Conservation (phyloP, 1,140 invertebrate species). For the Lasaia peninsularis region DNA sequence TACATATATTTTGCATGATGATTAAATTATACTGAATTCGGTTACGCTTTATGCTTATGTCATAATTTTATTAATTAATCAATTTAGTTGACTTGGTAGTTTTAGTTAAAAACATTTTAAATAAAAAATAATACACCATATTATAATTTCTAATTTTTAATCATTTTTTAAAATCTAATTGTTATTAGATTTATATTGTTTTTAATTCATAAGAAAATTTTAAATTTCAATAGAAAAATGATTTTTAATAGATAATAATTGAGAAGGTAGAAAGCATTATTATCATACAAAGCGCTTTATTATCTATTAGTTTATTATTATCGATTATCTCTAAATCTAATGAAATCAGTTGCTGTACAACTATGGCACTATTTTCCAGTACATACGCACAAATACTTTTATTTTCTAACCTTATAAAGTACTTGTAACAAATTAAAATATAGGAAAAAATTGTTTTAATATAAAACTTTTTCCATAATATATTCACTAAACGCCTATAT, state of each 20-base stretch:
- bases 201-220: too few species aligned
- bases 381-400: constrained; percentile 30
- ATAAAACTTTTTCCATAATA: constrained; percentile 11
- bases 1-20: too few species aligned
- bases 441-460: constrained; percentile 15
- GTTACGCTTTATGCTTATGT: too few species aligned
- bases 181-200: too few species aligned
- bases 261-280: neutral
- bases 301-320: constrained; percentile 3
- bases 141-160: too few species aligned
- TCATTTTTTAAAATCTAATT: too few species aligned
- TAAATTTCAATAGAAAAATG: neutral
- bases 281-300: neutral
- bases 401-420: constrained; percentile 7
- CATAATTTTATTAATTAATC: too few species aligned
- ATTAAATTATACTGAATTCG: too few species aligned
- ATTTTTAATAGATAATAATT: neutral
- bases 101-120: too few species aligned
- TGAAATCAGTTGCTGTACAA: constrained; percentile 43
- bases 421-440: neutral
- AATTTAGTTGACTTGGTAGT: too few species aligned
- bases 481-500: constrained; percentile 24
- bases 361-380: constrained; percentile 48
- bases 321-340: constrained; percentile 23
- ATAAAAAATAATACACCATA: too few species aligned